Conservation (phyloP, 2,113 vertebrate genomes). For the Pedetes capensis region DNA sequence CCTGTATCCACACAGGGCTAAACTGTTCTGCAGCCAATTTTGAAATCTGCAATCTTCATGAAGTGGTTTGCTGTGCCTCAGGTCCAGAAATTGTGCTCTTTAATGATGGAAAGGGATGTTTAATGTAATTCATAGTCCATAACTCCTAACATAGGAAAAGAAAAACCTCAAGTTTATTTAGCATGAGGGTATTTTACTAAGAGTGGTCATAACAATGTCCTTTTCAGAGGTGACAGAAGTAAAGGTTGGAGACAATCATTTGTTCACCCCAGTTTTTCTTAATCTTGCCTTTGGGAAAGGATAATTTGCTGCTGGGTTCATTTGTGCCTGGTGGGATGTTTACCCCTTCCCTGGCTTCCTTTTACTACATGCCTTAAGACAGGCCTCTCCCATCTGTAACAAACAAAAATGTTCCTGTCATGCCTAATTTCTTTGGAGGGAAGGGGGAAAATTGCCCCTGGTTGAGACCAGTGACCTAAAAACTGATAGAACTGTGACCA, state of each 20-base stretch:
- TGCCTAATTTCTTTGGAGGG: background rate
- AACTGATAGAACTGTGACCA: background rate
- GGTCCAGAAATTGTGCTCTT: background rate
- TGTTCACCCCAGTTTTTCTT: background rate
- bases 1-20: background rate
- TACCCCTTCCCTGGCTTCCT: background rate
- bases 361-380: background rate
- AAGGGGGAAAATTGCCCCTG: accelerated
- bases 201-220: background rate
- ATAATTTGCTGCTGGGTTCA: background rate
- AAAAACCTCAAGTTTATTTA: background rate
- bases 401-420: background rate
- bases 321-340: background rate
- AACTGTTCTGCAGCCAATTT: background rate
- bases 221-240: background rate
- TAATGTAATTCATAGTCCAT: background rate
- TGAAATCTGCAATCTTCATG: background rate
- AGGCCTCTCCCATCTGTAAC: background rate
- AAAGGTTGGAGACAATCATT: background rate
- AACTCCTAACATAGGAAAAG: background rate
- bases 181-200: background rate
- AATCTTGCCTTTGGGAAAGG: background rate
- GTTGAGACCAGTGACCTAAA: background rate
- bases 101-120: background rate
- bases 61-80: background rate